Conservation (phyloP, 2,797 vertebrate genomes). For the Poliocrania exsul region DNA sequence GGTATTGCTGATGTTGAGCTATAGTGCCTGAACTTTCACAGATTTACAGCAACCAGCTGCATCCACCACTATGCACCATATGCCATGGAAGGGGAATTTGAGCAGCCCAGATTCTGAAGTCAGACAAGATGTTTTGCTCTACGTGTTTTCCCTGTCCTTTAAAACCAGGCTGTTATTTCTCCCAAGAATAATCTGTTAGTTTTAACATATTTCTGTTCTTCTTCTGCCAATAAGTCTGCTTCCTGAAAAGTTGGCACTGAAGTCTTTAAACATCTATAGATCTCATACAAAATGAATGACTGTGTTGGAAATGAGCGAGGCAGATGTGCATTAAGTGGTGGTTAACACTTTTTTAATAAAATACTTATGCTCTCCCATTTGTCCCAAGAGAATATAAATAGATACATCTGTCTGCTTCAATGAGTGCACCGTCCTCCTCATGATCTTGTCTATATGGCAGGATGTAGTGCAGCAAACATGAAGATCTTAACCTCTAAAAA, state of each 20-base stretch:
- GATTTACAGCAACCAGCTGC: background rate
- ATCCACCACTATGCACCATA: background rate
- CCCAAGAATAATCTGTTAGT: background rate
- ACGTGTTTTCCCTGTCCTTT: background rate
- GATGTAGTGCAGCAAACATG: background rate
- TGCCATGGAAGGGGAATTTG: background rate
- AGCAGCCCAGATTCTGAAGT: background rate
- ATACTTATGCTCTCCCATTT: constrained; percentile 19
- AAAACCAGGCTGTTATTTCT: constrained; percentile 28
- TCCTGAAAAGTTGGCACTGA: constrained; percentile 32
- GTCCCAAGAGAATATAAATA: constrained; percentile 9
- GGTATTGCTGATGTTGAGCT: background rate
- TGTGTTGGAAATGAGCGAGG: background rate
- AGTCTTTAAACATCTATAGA: background rate
- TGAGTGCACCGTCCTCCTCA: background rate
- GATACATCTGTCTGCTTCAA: constrained; percentile 9
- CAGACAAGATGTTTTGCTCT: constrained; percentile 19
- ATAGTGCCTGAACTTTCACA: background rate
- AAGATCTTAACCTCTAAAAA: background rate
- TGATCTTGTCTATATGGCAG: background rate
- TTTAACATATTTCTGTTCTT: constrained; percentile 27
- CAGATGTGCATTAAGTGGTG: constrained; percentile 48
- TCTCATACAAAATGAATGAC: background rate
- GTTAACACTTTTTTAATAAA: constrained; percentile 25
- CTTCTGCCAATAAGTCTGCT: constrained; percentile 36